Evolutionary conservation across 2,797 vertebrate genomes (phyloP).

Genomic region (Enteromius treurensis): DNA sequence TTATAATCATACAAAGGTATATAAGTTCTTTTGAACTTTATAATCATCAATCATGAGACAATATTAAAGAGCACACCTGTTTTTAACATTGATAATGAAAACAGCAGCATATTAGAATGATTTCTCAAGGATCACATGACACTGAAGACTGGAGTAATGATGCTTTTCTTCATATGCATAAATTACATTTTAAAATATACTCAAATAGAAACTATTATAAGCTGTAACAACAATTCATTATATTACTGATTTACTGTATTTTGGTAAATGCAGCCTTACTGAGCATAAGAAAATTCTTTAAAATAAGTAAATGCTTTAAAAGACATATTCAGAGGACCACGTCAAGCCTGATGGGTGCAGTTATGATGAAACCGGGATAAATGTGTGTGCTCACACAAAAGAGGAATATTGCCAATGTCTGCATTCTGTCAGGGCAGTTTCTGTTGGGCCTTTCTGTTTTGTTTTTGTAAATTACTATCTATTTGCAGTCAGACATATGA

Average conservation of each 20-base stretch:
- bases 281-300: neutral
- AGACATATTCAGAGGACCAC: neutral
- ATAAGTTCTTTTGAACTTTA: neutral
- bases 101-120: neutral
- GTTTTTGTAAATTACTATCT: slow-evolving; percentile 15
- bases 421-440: neutral
- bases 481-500: neutral
- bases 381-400: slow-evolving; percentile 24
- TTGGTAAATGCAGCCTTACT: neutral
- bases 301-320: neutral
- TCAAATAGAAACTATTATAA: neutral
- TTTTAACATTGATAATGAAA: neutral
- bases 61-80: neutral
- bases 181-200: neutral
- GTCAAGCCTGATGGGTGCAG: neutral
- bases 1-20: neutral
- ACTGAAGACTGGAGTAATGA: neutral
- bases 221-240: neutral
- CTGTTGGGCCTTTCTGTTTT: neutral
- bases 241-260: neutral
- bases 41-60: neutral
- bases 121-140: neutral
- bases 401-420: slow-evolving; percentile 21
- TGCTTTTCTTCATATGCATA: neutral
- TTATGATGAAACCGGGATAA: neutral